Conservation (phyloP, 2,113 vertebrate genomes). For the Entomyzon cyanotis region DNA sequence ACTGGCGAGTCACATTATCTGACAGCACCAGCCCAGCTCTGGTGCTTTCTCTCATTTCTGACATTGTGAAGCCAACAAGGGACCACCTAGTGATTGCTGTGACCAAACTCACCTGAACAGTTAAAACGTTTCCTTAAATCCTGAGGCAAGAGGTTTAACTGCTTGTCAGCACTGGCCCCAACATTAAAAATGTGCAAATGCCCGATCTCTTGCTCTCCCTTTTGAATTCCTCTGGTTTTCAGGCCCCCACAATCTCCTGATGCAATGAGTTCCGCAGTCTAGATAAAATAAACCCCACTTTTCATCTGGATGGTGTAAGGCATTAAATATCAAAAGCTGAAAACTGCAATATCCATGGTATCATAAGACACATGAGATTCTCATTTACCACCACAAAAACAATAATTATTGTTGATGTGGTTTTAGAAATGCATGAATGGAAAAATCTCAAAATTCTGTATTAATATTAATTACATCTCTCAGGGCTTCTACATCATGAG, state of each 20-base stretch:
- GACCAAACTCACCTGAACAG: neutral
- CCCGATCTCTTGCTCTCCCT: neutral
- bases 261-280: neutral
- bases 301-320: neutral
- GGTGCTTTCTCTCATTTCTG: neutral
- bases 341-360: neutral
- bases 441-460: neutral
- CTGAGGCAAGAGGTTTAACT: neutral
- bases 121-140: neutral
- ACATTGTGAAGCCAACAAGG: neutral
- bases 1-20: accelerated
- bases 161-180: neutral
- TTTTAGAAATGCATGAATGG: neutral
- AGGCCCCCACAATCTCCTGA: neutral
- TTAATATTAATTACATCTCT: neutral
- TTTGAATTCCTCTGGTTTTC: neutral
- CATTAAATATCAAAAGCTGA: conserved; percentile 29
- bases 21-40: neutral
- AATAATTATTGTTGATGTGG: neutral
- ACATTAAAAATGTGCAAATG: neutral
- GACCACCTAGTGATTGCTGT: neutral
- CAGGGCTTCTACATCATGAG: neutral
- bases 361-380: neutral
- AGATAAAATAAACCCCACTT: neutral
- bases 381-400: neutral